Base-by-base conservation (phyloP, 2,797 vertebrate species). In the Passerculus sandwichensis region DNA sequence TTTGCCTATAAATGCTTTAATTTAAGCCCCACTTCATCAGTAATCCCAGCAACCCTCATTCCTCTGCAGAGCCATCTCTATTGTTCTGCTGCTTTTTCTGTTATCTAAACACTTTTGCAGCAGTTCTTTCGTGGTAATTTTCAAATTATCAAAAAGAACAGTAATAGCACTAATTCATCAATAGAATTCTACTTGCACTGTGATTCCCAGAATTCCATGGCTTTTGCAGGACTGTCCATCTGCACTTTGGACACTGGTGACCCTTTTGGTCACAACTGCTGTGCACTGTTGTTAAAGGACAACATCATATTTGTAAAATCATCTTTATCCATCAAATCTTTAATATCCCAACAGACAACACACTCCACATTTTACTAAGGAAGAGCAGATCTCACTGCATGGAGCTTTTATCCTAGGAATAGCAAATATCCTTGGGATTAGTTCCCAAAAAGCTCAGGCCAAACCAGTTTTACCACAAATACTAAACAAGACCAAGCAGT, bases 121-220 rank as follows among this genome's bases (percentile, higher is more conserved):
- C 40, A 57, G 21, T 32, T 64, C 30, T 65, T 78, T n/a, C 4
- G 6, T 5, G 57, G 13, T 36, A 11, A 15, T 19, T 80, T 92
- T n/a, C 25, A 80, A 42, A 45, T 87, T 32, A 53, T 17, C 19
- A 44, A 10, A 66, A 72, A 45, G 38, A 61, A 40, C 8, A 53
- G 19, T 6, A 34, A 10, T 4, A n/a, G 38, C 30, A 45, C 15
- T 57, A 36, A 50, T 56, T 36, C 12, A 48, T 48, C 36, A 30
- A 12, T 0, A 22, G 69, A 91, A 45, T 65, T 44, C 27, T 2
- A 1, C 17, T 42, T 15, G 54, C n/a, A 36, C 22, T 14, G 0
- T 4, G 12, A 32, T 61, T 88, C 48, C 44, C 47, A 22, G 45
- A 38, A 17, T 22, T 44, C 48, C 29, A 6, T 11, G 8, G 13